Percentiles rank a stretch among this genome's conserved stretches.
These are phyloP conservation scores for Scelioninae gen. 1 DNA, from an alignment of 2,888 invertebrate genomes.

Conservation along the genomic window DNA sequence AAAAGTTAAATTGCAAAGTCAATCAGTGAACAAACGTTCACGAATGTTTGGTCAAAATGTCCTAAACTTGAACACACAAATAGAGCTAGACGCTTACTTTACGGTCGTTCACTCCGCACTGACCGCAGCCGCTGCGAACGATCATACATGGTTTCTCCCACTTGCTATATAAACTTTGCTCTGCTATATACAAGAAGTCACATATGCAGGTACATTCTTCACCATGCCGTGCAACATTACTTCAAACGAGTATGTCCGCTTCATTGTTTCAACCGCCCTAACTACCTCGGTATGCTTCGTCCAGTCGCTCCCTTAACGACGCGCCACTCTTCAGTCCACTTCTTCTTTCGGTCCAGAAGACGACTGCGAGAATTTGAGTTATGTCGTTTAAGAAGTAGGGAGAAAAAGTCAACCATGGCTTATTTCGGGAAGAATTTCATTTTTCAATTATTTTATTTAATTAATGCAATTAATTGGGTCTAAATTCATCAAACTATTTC, in stretches of 20 bases:
- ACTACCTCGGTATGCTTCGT: constrained; percentile 29
- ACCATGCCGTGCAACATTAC: constrained; percentile 54
- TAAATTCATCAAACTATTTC: too few species aligned
- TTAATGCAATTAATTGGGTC: too few species aligned
- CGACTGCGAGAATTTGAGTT: constrained; percentile 24
- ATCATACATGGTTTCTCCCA: constrained; percentile 72
- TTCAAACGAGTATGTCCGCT: constrained; percentile 59
- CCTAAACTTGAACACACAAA: constrained; percentile 34
- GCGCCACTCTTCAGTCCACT: constrained; percentile 45
- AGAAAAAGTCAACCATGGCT: background rate
- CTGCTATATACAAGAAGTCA: constrained; percentile 63
- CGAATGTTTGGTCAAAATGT: background rate
- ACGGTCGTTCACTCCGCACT: constrained; percentile 72
- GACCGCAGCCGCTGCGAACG: constrained; percentile 66
- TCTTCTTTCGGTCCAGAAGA: constrained; percentile 30
- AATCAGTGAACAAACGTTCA: too few species aligned
- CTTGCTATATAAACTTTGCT: constrained; percentile 58
- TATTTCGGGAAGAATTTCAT: constrained; percentile 25
- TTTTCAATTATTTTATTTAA: too few species aligned
- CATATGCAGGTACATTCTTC: constrained; percentile 63
- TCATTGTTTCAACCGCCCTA: constrained; percentile 60
- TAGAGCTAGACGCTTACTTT: constrained; percentile 69
- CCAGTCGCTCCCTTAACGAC: constrained; percentile 30
- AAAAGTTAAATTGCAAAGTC: too few species aligned
- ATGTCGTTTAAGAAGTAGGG: constrained; percentile 8